Base-by-base conservation (phyloP, 1,140 invertebrate species). In the Ptiloglossa arizonensis region DNA sequence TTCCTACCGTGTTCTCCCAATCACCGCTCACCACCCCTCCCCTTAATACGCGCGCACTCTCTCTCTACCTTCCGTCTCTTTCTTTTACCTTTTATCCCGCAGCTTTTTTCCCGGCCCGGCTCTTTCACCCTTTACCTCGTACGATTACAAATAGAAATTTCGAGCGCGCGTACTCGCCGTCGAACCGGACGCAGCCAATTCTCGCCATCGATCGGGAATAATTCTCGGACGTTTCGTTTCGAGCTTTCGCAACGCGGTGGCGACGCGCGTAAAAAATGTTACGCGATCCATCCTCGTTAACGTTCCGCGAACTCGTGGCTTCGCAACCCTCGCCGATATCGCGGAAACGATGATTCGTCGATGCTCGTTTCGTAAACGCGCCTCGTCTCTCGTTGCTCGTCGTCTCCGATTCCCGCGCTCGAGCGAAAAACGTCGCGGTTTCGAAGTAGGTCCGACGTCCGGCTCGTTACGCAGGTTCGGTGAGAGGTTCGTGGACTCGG, bases 91-190 rank as follows among this genome's bases (percentile, higher is more conserved):
- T 72, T 62, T 72, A 29, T 46, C 17, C 38, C 24, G 9, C 32
- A 32, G 54, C 32, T 32, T 50, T 27, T 24, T 5, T 15, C 17
- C 29, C 19, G 41, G 29, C 60, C 32, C 9, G 11, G 8, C 19
- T 19, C 56, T 74, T 56, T 24, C 72, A 41, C 24, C 64, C 41
- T 29, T 69, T 59, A 50, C 69, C 68, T 57, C 73, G 32, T 29
- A 54, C 73, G 69, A 76, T 76, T 76, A 76, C 73, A 69, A 76
- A 76, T 76, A 76, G 64, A 76, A 76, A 76, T 76, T 76, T 59
- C 35, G 15, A 52, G 54, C 13, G 9, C 17, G n/a, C 60, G 44
- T 32, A 32, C 5, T 19, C 32, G 73, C 38, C n/a, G 57, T 44
- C 41, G 50, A 76, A 69, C 41, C 41, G 17, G 0, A 46, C 72